Evolutionary conservation across 2,888 invertebrate species (phyloP), one percentile per base, ranked within the genome.

Genomic region (Heteromurus nitidus): DNA sequence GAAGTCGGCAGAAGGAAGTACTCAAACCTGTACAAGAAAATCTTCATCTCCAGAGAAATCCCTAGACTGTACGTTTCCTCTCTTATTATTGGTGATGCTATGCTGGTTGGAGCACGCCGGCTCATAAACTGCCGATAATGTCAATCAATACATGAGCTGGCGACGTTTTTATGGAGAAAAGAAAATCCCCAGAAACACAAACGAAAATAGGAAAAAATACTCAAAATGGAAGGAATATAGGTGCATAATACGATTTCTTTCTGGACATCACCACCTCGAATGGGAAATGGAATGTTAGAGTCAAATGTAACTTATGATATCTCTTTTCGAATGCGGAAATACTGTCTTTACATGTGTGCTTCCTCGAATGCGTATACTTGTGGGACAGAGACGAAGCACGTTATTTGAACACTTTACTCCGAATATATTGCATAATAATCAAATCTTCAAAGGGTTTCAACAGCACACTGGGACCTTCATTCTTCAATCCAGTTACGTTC

Each of bases 41-140:
- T n/a, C n/a, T n/a, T n/a, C n/a, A 60, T 76, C 76, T 76, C 76
- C 68, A 22, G 76, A 76, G 76, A 76, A 68, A 76, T 76, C 75
- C 67, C 28, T 60, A 68, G 68, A 60, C 68, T 76, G 67, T 67
- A 42, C 50, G 30, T 68, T 62, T 64, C 62, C 28, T 62, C 30
- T 53, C 13, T 60, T 31, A 24, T 47, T 50, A 26, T 53, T 75
- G 67, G 65, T 64, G 30, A 44, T 42, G 42, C 67, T 55, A n/a
- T n/a, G 22, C 30, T 75, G 47, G 55, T 24, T 55, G 50, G 62
- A 65, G 67, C 83, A 84, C 79, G 81, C 79, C 79, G 82, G 75
- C 79, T 84, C 84, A 84, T 84, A 84, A 84, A 84, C 67, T 84
- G 73, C 70, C 82, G 84, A 84, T 84, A 84, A 84, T 84, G 84